These are phyloP conservation scores for Aix galericulata DNA, from an alignment of 2,113 vertebrate genomes.

Conservation along the genomic window DNA sequence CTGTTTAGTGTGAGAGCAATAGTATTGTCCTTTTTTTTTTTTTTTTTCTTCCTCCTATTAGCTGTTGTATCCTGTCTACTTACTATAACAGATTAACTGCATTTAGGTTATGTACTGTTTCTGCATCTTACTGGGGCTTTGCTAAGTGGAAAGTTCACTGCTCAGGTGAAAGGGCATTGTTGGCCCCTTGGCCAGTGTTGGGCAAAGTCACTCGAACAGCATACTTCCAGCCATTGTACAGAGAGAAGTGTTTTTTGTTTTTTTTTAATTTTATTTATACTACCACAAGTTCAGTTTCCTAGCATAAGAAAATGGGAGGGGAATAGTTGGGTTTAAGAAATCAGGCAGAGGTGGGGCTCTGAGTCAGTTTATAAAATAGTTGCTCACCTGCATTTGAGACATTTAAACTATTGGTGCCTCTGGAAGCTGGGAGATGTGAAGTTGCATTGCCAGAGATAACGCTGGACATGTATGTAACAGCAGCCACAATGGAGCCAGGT, in stretches of 20 bases:
- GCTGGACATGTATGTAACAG: rapidly evolving
- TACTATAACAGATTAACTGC: neutral
- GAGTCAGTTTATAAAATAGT: conserved; percentile 68
- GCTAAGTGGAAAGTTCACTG: neutral
- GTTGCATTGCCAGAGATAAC: neutral
- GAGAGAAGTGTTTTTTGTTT: neutral
- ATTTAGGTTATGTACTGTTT: neutral
- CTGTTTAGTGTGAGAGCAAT: neutral
- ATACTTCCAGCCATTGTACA: neutral
- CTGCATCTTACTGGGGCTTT: neutral
- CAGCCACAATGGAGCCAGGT: neutral
- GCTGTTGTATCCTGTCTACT: neutral
- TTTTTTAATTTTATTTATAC: neutral
- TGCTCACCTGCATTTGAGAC: conserved; percentile 14
- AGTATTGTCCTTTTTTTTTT: neutral
- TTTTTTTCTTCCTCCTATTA: neutral
- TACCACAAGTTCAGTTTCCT: neutral
- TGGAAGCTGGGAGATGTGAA: conserved; percentile 23
- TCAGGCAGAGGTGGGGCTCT: conserved; percentile 65
- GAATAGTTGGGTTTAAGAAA: conserved; percentile 28
- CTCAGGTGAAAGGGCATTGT: neutral
- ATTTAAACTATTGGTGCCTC: neutral
- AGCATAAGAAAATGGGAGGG: conserved; percentile 41
- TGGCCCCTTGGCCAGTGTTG: neutral
- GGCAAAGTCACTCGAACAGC: neutral